Conservation (phyloP, 2,888 invertebrate species). For the Epistrophe grossulariae region DNA sequence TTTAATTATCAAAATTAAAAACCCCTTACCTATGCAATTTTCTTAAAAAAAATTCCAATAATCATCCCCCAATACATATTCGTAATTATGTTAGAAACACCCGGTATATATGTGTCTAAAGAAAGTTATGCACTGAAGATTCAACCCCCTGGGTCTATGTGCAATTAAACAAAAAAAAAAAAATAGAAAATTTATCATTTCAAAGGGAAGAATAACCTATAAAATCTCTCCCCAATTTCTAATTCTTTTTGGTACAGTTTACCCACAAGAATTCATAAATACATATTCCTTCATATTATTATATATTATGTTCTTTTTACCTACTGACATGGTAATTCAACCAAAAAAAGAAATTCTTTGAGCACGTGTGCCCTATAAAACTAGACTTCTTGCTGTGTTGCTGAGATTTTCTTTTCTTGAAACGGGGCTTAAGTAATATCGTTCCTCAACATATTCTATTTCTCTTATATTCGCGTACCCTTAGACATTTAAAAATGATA, state of each 20-base stretch:
- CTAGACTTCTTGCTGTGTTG: slow-evolving; percentile 65
- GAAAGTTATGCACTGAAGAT: not conserved
- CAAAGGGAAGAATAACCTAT: slow-evolving; percentile 29
- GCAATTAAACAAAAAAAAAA: slow-evolving; percentile 16
- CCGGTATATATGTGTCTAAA: not conserved
- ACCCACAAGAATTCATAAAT: slow-evolving; percentile 49
- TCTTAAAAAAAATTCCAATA: not conserved
- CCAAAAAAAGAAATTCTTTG: slow-evolving; percentile 60
- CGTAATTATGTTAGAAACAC: not conserved
- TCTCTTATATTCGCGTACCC: slow-evolving; percentile 38
- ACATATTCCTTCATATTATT: not conserved
- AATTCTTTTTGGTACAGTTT: slow-evolving; percentile 64
- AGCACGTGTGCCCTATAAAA: slow-evolving; percentile 76
- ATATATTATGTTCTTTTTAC: not conserved
- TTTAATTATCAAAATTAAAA: too few relatives aligned
- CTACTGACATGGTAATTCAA: slow-evolving; percentile 64
- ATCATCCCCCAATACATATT: not conserved
- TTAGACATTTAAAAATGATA: not conserved
- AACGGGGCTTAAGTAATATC: slow-evolving; percentile 11
- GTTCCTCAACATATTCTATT: slow-evolving; percentile 23
- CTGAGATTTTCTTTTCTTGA: slow-evolving; percentile 47
- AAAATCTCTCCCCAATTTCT: slow-evolving; percentile 34
- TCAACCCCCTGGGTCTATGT: slow-evolving; percentile 34
- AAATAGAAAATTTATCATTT: slow-evolving; percentile 31
- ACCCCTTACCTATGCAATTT: not conserved